Evolutionary conservation across 2,113 vertebrate species (phyloP).

Genomic region (Odocoileus hemionus): DNA sequence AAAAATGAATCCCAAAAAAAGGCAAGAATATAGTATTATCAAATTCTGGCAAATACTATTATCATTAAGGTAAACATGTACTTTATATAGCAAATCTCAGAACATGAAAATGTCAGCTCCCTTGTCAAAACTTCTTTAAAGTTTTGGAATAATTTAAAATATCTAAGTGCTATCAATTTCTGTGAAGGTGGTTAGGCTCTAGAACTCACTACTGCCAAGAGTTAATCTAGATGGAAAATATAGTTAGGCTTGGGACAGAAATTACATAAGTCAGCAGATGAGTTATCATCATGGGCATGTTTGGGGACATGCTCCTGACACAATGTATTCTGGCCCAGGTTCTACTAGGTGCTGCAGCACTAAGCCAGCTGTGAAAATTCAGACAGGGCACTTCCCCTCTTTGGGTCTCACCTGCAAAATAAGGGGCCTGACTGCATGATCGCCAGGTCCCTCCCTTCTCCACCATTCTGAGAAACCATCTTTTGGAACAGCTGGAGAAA

Average conservation of each 20-base stretch:
- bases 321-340: not conserved
- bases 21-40: not conserved
- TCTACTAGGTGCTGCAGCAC: not conserved
- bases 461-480: not conserved
- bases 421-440: not conserved
- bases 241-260: not conserved
- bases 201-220: not conserved
- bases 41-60: not conserved
- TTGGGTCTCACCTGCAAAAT: not conserved
- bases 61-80: not conserved
- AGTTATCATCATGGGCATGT: not conserved
- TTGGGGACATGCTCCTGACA: not conserved
- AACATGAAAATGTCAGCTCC: not conserved
- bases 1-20: not conserved
- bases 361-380: not conserved
- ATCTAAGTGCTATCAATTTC: not conserved
- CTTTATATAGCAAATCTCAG: not conserved
- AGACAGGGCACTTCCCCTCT: not conserved
- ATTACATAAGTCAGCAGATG: not conserved
- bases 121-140: not conserved
- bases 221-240: not conserved
- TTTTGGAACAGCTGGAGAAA: not conserved
- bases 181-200: not conserved
- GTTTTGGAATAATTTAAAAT: not conserved
- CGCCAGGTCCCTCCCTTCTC: not conserved